Conservation (phyloP, 2,113 vertebrate genomes). For the Aspidoscelis tigris region DNA sequence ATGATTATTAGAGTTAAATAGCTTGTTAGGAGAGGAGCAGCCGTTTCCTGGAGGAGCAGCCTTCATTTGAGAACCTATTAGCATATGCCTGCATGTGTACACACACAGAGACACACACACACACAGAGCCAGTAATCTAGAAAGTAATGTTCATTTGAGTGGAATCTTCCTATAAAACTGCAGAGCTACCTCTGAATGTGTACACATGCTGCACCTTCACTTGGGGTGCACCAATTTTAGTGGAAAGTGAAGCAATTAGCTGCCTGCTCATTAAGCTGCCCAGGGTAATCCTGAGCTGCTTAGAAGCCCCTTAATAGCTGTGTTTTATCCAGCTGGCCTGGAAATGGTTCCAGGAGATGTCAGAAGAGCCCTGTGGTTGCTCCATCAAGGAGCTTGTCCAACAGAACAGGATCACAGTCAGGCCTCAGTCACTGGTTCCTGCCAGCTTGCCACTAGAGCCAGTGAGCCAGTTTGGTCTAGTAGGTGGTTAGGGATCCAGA, state of each 20-base stretch:
- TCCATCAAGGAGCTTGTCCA: background rate
- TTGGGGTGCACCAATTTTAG: background rate
- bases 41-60: background rate
- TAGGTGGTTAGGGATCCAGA: too few species aligned
- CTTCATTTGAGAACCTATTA: background rate
- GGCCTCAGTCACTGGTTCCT: too few species aligned
- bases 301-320: background rate
- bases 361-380: background rate
- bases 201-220: background rate
- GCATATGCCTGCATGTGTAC: background rate
- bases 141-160: background rate
- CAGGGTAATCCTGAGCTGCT: background rate
- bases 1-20: background rate
- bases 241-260: conserved; percentile 9
- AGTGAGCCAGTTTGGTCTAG: too few species aligned
- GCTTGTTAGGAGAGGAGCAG: background rate
- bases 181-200: background rate
- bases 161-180: background rate
- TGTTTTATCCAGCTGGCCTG: background rate
- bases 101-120: background rate
- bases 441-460: too few species aligned
- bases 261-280: background rate
- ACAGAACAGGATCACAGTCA: background rate
- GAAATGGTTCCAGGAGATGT: background rate
- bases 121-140: fast-evolving